These are phyloP conservation scores for Mugil cephalus DNA, from an alignment of 2,113 vertebrate genomes.

Conservation along the genomic window DNA sequence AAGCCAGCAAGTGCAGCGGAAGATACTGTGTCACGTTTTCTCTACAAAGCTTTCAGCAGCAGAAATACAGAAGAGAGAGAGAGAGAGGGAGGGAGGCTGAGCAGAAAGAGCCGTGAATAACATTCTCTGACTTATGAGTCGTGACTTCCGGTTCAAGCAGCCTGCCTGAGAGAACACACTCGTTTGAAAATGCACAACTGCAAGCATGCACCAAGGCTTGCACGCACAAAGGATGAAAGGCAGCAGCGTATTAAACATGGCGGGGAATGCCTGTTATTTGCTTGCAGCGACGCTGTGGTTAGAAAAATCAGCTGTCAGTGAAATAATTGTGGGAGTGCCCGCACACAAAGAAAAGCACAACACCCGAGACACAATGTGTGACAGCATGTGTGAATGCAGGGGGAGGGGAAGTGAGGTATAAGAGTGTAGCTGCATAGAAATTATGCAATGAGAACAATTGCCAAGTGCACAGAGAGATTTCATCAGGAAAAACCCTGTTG, in stretches of 20 bases:
- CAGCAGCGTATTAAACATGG: constrained; percentile 27
- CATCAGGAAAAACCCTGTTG: constrained; percentile 7
- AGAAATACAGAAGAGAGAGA: constrained; percentile 32
- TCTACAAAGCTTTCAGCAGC: constrained; percentile 57
- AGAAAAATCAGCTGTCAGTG: constrained; percentile 51
- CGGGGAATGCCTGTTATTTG: constrained; percentile 45
- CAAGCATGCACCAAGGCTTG: constrained; percentile 33
- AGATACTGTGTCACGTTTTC: constrained; percentile 75
- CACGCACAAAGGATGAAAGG: constrained; percentile 4
- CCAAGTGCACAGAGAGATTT: neutral
- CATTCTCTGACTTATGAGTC: constrained; percentile 67
- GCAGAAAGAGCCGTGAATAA: constrained; percentile 55
- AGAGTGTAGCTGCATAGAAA: constrained; percentile 2
- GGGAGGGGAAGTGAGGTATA: neutral
- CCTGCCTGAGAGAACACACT: constrained; percentile 50
- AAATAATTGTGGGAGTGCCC: constrained; percentile 14
- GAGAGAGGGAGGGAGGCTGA: neutral
- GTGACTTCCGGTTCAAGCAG: constrained; percentile 77
- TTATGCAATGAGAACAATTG: neutral
- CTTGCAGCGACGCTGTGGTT: constrained; percentile 16
- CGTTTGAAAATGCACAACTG: constrained; percentile 30
- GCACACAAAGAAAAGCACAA: constrained; percentile 8
- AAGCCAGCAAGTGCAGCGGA: constrained; percentile 65
- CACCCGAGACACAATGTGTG: constrained; percentile 18
- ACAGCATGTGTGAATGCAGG: constrained; percentile 36